Evolutionary conservation across 2,888 invertebrate species (phyloP), one percentile per base, ranked within the genome.

Genomic region (Andrena praecox): DNA sequence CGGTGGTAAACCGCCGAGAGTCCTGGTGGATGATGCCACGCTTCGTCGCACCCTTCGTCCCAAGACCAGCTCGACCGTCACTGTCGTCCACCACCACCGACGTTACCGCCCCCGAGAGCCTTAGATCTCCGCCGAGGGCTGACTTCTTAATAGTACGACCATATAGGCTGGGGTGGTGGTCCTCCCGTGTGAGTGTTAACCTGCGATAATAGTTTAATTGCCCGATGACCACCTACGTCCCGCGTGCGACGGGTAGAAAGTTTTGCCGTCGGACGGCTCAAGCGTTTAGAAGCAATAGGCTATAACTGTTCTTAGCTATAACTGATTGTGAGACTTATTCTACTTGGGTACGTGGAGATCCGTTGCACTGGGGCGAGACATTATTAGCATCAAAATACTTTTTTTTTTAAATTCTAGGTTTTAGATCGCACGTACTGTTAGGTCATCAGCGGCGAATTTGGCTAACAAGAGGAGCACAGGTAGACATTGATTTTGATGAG

Each of bases 121-220:
- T 16, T 16, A 16, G 52, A 77, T 82, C 69, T 70, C 54, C 48
- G 27, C 63, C 48, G 33, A 24, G 48, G 70, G 20, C 77, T 86
- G 84, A 84, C 87, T 87, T 79, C 80, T 82, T 79, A 70, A 86
- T 82, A 77, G 80, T 70, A 54, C 68, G 50, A 31, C 67, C 20
- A 12, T 24, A 62, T 24, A 59, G n/a, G 33, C 42, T 0, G 31
- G 8, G 35, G 8, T 20, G 77, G 8, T 24, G 63, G 62, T 56
- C 63, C 74, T 71, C 79, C 77, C 80, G 72, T 78, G 85, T 80
- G 84, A 87, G 63, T 82, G 83, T 85, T 73, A 77, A 83, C 78
- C 81, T 86, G 89, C 74, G 87, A 89, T 84, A 89, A 89, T 84
- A 88, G 89, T 89, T 86, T 87, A 82, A 87, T 81, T 78, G 52